Conservation (phyloP, 2,888 invertebrate genomes). For the Temnothorax rugatulus region DNA sequence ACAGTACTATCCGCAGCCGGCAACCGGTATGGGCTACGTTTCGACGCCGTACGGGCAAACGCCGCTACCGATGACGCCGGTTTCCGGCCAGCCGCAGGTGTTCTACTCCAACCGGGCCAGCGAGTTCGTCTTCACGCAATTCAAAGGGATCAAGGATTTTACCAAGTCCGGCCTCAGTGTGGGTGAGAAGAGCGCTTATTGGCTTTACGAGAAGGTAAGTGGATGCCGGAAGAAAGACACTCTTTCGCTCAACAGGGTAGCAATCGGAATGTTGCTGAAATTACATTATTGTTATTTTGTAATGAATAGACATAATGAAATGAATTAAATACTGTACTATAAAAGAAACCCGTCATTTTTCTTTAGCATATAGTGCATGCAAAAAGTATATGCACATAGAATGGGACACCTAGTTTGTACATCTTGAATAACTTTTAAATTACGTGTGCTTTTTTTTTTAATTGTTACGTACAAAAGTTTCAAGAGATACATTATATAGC, state of each 20-base stretch:
- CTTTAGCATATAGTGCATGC: neutral
- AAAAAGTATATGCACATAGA: neutral
- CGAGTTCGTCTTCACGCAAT: slow-evolving; percentile 93
- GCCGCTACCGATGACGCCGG: slow-evolving; percentile 84
- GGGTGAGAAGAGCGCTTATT: slow-evolving; percentile 94
- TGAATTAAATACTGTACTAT: neutral
- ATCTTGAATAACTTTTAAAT: neutral
- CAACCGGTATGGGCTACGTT: slow-evolving; percentile 79
- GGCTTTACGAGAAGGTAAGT: slow-evolving; percentile 91
- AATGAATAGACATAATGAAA: neutral
- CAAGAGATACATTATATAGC: neutral
- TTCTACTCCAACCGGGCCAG: slow-evolving; percentile 90
- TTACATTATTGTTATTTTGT: neutral
- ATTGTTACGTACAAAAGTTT: neutral
- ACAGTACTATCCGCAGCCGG: slow-evolving; percentile 81
- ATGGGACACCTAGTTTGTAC: neutral
- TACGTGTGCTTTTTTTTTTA: neutral
- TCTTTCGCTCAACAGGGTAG: neutral
- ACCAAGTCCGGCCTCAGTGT: slow-evolving; percentile 94
- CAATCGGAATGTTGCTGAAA: neutral
- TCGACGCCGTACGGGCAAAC: slow-evolving; percentile 82
- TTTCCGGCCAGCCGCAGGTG: slow-evolving; percentile 81
- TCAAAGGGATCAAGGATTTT: slow-evolving; percentile 92
- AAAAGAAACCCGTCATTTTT: neutral
- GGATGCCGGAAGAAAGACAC: neutral